Evolutionary conservation across 2,797 vertebrate genomes (phyloP).

Genomic region (Sebastolobus altivelis): DNA sequence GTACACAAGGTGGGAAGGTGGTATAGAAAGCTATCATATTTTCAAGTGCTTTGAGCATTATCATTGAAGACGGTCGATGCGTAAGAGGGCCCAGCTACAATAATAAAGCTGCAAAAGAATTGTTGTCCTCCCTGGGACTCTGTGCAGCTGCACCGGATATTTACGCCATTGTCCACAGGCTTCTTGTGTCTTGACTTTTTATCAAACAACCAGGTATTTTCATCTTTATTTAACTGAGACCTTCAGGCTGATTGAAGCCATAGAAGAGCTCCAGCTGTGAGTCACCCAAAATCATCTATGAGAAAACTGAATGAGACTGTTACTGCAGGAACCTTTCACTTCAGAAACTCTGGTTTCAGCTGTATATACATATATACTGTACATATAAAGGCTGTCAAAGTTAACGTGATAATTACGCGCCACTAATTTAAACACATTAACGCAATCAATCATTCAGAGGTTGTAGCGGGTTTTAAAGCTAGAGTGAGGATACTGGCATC

Average conservation of each 20-base stretch:
- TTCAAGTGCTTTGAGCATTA: background rate
- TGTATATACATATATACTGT: background rate
- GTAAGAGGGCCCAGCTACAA: background rate
- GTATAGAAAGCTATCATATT: background rate
- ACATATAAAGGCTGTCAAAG: no score
- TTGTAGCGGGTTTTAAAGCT: no score
- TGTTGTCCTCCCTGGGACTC: background rate
- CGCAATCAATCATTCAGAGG: no score
- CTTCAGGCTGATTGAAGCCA: background rate
- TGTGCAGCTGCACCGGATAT: background rate
- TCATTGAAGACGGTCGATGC: background rate
- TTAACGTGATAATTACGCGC: no score
- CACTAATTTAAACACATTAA: fast-evolving
- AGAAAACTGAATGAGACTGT: background rate
- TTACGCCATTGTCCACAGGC: background rate
- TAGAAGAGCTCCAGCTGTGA: background rate
- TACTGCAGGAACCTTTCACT: background rate
- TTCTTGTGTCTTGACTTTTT: background rate
- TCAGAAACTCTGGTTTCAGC: background rate
- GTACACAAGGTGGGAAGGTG: no score
- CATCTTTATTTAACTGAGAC: background rate
- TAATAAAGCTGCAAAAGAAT: background rate
- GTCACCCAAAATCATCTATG: background rate
- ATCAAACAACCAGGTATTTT: background rate
- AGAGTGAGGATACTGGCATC: no score